Base-by-base conservation (phyloP, 2,888 invertebrate species). In the Dugesia japonica region DNA sequence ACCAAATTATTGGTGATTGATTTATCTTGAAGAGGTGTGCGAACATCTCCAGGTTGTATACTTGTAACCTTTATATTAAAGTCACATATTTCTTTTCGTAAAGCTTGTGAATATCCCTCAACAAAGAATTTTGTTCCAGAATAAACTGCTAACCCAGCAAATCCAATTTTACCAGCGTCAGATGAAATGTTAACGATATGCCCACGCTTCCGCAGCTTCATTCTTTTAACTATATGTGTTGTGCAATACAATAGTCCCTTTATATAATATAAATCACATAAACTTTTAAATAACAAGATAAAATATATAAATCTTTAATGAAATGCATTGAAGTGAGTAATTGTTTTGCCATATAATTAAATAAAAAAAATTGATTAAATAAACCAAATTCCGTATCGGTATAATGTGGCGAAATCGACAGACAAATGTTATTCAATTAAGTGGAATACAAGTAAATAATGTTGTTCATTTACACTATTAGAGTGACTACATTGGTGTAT, bases 51-150 rank as follows among this genome's bases (percentile, higher is more conserved):
- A 1, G 86, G 86, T 78, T 86, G 86, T 73, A 86, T 82, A 80
- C 83, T 83, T 0, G 86, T 85, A 28, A 86, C 83, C 73, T 81
- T 81, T 74, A 86, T 79, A 27, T 82, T 82, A 71, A 80, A 79
- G 20, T 81, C 81, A 20, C 81, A 80, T 76, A 86, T 79, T 79
- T 86, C 86, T 31, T 81, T 81, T 26, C 85, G 80, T 78, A 86
- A 78, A 1, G 82, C 84, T 77, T 84, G 83, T 0, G 84, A 84
- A 76, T 85, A 78, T 9, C 85, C 85, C 78, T 86, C 85, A 56
- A 86, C 81, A 79, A 84, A 86, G 80, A 85, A 85, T 80, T 86
- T 86, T 71, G 84, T 83, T 13, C 85, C 85, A 7, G 84, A 83
- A 79, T 86, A 86, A 20, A 85, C 85, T 38, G 84, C 84, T 27